Base-by-base conservation (phyloP, 1,140 invertebrate species). In the Sminthurinus signatus region DNA sequence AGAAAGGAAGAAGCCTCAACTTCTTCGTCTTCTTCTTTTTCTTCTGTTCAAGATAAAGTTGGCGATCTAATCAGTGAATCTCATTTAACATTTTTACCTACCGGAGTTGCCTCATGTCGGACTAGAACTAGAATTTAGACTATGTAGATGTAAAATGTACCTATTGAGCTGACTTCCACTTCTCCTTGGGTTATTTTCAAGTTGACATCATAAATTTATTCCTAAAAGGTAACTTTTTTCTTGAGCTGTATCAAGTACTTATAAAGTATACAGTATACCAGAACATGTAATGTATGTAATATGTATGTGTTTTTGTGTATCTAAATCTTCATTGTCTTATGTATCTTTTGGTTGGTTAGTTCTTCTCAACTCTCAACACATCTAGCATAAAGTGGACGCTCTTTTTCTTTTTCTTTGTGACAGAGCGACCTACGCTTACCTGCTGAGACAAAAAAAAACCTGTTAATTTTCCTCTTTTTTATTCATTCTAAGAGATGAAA, bases 401-500 rank as follows among this genome's bases (percentile, higher is more conserved):
- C 21, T 46, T 46, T 5, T 46, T n/a, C 4, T 46, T 5, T 46
- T 15, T n/a, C 50, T 25, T 25, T 52, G 50, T 52, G 50, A 52
- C 23, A 25, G 44, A 25, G 44, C 61, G 63, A 60, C 46, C 63
- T 65, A 50, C 39, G 63, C 55, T 59, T 65, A 56, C 63, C 63
- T 65, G 63, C 63, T 65, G 63, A 51, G 63, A 65, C 32, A 62
- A 54, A n/a, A n/a, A n/a, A n/a, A 28, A 62, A 62, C 60, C 60
- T 54, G 60, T 62, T 62, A 62, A 62, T 62, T 62, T 62, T 31
- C 31, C 51, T 62, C 50, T n/a, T 27, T 48, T 25, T 48, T n/a
- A 48, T n/a, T n/a, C n/a, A 42, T n/a, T 42, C n/a, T 10, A n/a
- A n/a, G n/a, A n/a, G n/a, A n/a, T n/a, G n/a, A n/a, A n/a, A n/a